Base-by-base conservation (phyloP, 1,140 invertebrate genomes). In the Lasaia peninsularis region DNA sequence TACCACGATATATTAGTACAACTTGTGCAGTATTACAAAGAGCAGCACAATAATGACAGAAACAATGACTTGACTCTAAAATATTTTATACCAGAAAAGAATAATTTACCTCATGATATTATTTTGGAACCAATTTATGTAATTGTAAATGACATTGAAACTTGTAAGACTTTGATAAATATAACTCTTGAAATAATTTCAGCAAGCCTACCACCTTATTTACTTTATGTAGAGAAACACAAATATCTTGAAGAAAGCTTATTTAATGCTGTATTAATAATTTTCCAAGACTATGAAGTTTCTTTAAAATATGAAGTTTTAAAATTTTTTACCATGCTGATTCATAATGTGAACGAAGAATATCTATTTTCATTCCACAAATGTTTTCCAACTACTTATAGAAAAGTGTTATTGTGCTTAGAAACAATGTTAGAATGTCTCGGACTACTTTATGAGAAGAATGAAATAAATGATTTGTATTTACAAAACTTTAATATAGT, bases 81-180 rank as follows among this genome's bases (percentile, higher is more conserved):
- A 50, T 75, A 89, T 54, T 92, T 91, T 71, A 70, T 73, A 50
- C 78, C 88, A 11, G 72, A 81, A 52, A 59, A 85, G 66, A 73
- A 83, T 54, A 60, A 78, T 40, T 83, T 90, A 55, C 78, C 88
- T 44, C 75, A 79, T 71, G 75, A 88, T 55, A 65, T 92, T 10
- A 82, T 91, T 67, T 80, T 92, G 56, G 80, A 82, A 37, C 80
- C 87, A 40, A 85, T 89, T 52, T 77, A 67, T 77, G 79, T 90
- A 5, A 59, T 62, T 56, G 65, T 90, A 0, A 68, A 73, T 37
- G 65, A 85, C 67, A 63, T 77, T n/a, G 59, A 69, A 52, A 77
- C 71, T 53, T 82, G 79, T 59, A 80, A 78, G 63, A 71, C 56
- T 35, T 63, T 90, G 37, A 82, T 90, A 34, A 69, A 80, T 64